Percentiles rank a stretch among this genome's conserved stretches.
Evolutionary conservation across 2,113 vertebrate genomes (phyloP).

Genomic region (Paralichthys olivaceus): DNA sequence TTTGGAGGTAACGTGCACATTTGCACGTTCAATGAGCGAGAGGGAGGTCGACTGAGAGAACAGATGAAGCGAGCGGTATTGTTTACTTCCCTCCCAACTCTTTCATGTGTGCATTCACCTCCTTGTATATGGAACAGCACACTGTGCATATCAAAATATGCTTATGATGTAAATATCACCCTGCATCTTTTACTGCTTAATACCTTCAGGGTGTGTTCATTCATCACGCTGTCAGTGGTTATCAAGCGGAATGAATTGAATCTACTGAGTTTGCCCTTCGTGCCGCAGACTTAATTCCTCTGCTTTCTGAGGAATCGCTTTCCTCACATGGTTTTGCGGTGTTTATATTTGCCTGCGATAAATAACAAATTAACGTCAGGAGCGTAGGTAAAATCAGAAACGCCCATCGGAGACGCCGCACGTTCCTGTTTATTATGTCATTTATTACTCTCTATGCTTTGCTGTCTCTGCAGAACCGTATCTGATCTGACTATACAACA

Average conservation of each 20-base stretch:
- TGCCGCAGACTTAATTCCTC: slow-evolving; percentile 18
- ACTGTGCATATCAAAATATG: slow-evolving; percentile 62
- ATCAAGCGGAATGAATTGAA: slow-evolving; percentile 64
- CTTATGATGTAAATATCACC: slow-evolving; percentile 70
- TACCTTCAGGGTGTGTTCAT: slow-evolving; percentile 65
- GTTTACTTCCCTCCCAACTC: slow-evolving; percentile 31
- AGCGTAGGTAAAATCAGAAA: slow-evolving; percentile 10
- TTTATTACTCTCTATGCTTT: not conserved
- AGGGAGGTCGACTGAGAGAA: slow-evolving; percentile 3
- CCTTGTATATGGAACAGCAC: slow-evolving; percentile 10
- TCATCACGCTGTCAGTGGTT: slow-evolving; percentile 77
- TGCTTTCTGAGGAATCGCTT: slow-evolving; percentile 30
- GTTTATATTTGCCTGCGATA: slow-evolving; percentile 38
- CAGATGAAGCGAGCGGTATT: slow-evolving; percentile 25
- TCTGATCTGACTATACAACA: not conserved
- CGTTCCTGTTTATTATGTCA: slow-evolving; percentile 3
- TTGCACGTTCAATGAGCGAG: slow-evolving; percentile 9
- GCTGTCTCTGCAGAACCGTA: not conserved
- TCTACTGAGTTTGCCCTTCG: slow-evolving; percentile 62
- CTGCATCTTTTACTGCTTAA: slow-evolving; percentile 54
- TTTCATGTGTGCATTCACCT: slow-evolving; percentile 29
- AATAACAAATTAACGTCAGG: slow-evolving; percentile 58
- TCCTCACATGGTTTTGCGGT: slow-evolving; percentile 40
- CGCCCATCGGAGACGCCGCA: slow-evolving; percentile 17
- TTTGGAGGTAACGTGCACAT: slow-evolving; percentile 21